phyloP scores from a whole-genome alignment of 2,797 vertebrate species.

The Siniperca scherzeri region DNA sequence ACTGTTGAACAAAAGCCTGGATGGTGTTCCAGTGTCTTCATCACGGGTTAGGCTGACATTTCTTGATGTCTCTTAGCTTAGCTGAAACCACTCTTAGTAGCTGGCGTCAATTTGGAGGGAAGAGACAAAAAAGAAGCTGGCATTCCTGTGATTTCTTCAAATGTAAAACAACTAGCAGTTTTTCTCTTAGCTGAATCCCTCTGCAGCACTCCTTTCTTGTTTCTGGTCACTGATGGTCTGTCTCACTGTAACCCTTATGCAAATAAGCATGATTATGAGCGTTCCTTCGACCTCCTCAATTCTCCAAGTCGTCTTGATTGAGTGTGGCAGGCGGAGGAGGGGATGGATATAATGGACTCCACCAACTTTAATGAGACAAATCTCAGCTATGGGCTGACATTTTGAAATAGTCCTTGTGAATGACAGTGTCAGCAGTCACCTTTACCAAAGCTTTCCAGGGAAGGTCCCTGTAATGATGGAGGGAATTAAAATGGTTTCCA shows the following conservation, averaged over 20 bases:
- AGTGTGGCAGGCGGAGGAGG: constrained; percentile 76
- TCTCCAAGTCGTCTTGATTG: constrained; percentile 75
- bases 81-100: constrained; percentile 52
- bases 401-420: constrained; percentile 87
- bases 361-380: constrained; percentile 86
- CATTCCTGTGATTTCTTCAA: constrained; percentile 58
- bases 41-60: constrained; percentile 47
- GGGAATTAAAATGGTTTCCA: constrained; percentile 85
- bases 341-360: constrained; percentile 75
- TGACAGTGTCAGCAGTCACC: constrained; percentile 86
- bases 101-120: constrained; percentile 64
- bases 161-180: constrained; percentile 44
- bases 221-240: constrained; percentile 58
- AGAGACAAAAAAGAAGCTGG: constrained; percentile 42
- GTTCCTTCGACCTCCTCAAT: constrained; percentile 66
- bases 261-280: constrained; percentile 75
- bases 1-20: constrained; percentile 69
- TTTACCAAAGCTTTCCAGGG: constrained; percentile 83
- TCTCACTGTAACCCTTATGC: constrained; percentile 68
- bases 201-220: constrained; percentile 57
- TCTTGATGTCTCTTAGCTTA: constrained; percentile 58
- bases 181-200: constrained; percentile 51
- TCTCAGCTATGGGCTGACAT: constrained; percentile 85
- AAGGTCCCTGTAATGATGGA: constrained; percentile 82
- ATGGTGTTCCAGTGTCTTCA: constrained; percentile 64